Conservation (phyloP, 2,888 invertebrate genomes). For the Euclidia mi region DNA sequence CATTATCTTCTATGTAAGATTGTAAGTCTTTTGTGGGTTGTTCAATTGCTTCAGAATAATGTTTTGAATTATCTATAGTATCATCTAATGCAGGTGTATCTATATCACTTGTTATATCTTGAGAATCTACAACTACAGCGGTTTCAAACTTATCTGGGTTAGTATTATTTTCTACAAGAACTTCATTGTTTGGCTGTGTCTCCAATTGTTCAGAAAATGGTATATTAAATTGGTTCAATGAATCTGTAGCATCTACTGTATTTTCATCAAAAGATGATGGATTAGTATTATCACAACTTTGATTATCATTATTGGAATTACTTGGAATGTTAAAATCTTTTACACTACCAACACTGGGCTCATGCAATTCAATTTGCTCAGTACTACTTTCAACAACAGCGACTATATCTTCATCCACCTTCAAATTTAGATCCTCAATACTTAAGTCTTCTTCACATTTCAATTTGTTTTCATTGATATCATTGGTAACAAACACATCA, state of each 20-base stretch:
- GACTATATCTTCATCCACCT: conserved; percentile 65
- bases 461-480: conserved; percentile 53
- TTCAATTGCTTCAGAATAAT: conserved; percentile 13
- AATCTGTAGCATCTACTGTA: conserved; percentile 38
- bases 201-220: conserved; percentile 33
- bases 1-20: conserved; percentile 29
- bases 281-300: conserved; percentile 44
- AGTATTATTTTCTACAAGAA: conserved; percentile 10
- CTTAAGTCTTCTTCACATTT: conserved; percentile 68
- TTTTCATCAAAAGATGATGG: conserved; percentile 39
- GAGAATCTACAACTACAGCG: conserved; percentile 15
- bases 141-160: conserved; percentile 15
- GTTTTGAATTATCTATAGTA: conserved; percentile 9
- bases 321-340: conserved; percentile 53
- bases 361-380: conserved; percentile 47
- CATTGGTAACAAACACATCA: conserved; percentile 38
- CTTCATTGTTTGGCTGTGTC: conserved; percentile 25
- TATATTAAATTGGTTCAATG: conserved; percentile 32
- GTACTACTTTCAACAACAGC: conserved; percentile 50
- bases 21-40: conserved; percentile 15
- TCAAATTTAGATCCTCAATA: conserved; percentile 79
- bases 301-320: conserved; percentile 45
- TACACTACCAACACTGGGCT: conserved; percentile 45
- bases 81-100: conserved; percentile 17
- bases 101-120: conserved; percentile 7